Evolutionary conservation across 2,797 vertebrate genomes (phyloP).

Genomic region (Naso thynnoides): DNA sequence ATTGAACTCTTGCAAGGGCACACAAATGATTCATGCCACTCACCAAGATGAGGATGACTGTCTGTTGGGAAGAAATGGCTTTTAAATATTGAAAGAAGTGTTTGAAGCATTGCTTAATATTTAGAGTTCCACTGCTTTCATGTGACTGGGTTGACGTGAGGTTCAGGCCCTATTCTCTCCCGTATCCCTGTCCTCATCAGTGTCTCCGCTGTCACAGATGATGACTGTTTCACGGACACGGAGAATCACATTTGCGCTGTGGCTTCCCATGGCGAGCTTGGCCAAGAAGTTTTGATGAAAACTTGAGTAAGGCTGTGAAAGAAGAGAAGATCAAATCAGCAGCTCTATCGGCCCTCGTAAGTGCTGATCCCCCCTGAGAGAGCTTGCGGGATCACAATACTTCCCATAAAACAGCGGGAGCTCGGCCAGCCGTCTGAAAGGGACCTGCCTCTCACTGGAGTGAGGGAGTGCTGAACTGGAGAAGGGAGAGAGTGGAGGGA

Average conservation of each 20-base stretch:
- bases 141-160: conserved; percentile 63
- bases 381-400: conserved; percentile 80
- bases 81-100: conserved; percentile 65
- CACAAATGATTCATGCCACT: conserved; percentile 47
- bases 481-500: conserved; percentile 56
- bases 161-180: conserved; percentile 52
- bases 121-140: conserved; percentile 65
- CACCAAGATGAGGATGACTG: conserved; percentile 41
- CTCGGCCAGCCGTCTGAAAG: conserved; percentile 66
- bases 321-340: conserved; percentile 80
- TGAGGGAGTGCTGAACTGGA: conserved; percentile 63
- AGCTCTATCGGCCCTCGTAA: conserved; percentile 72
- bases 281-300: conserved; percentile 77
- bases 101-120: conserved; percentile 74
- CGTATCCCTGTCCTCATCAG: conserved; percentile 62
- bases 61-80: conserved; percentile 47
- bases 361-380: conserved; percentile 73
- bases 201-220: conserved; percentile 60
- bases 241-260: conserved; percentile 56
- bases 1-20: conserved; percentile 48
- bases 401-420: conserved; percentile 82
- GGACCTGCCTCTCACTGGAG: conserved; percentile 71
- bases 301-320: conserved; percentile 75
- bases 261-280: conserved; percentile 60
- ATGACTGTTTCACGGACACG: conserved; percentile 70